These are phyloP conservation scores for Pentamera pediparva DNA, from an alignment of 53 echinoderm and acorn worm species.

Conservation along the genomic window DNA sequence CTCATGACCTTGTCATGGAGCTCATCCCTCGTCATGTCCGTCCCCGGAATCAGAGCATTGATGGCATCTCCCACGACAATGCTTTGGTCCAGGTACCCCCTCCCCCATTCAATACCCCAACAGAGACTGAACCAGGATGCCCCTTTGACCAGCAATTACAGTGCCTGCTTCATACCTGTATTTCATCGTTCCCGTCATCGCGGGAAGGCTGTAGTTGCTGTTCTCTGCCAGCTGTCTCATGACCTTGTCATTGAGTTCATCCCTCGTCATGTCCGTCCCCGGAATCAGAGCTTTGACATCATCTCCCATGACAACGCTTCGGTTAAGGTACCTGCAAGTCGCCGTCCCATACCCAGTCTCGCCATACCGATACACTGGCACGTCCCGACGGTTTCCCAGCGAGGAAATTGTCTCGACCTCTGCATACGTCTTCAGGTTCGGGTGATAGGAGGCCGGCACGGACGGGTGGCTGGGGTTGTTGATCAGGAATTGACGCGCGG, in stretches of 20 bases:
- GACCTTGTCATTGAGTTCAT: slow-evolving; percentile 81
- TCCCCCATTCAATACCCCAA: no score
- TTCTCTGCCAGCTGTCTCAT: slow-evolving; percentile 87
- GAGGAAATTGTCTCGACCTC: neutral
- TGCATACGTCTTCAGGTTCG: neutral
- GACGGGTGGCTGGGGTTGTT: slow-evolving; percentile 52
- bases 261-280: slow-evolving; percentile 85
- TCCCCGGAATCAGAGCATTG: slow-evolving; percentile 75
- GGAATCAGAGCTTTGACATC: slow-evolving; percentile 71
- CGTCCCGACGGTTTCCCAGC: neutral
- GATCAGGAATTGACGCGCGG: slow-evolving; percentile 64
- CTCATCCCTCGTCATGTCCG: slow-evolving; percentile 84
- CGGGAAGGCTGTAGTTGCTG: slow-evolving; percentile 34
- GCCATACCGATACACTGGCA: neutral
- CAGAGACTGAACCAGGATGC: no score
- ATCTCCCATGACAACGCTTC: slow-evolving; percentile 63
- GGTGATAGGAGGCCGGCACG: neutral
- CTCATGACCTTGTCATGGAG: slow-evolving; percentile 83
- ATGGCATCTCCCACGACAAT: slow-evolving; percentile 65
- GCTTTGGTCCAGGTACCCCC: slow-evolving; percentile 49
- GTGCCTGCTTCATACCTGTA: slow-evolving; percentile 53
- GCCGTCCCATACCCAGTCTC: neutral
- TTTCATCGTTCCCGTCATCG: slow-evolving; percentile 60
- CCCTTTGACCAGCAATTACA: no score
- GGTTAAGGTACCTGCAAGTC: no score